Evolutionary conservation across 2,888 invertebrate genomes (phyloP), one percentile per base, ranked within the genome.

Genomic region (Lepidocyrtinus sp.): DNA sequence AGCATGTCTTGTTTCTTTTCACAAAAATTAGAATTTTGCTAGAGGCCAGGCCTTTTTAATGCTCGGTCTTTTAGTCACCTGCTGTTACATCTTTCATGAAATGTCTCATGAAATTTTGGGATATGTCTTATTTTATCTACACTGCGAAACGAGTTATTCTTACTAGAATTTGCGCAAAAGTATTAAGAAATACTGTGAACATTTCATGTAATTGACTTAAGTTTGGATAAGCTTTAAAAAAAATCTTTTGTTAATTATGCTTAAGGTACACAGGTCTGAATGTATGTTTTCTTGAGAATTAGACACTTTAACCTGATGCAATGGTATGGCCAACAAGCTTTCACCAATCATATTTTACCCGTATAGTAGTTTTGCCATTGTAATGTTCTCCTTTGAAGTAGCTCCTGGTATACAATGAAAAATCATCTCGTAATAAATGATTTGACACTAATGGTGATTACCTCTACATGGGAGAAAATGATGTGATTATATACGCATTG

Each of bases 401-500:
- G 55, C 55, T 55, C 55, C 55, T 17, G 55, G 55, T 55, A 2
- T 17, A 55, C 55, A 55, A 55, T 55, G 55, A 7, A 7, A 55
- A n/a, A 7, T 55, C 55, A 55, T 55, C 55, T n/a, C 5, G 55
- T 55, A 55, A 55, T 55, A 55, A 55, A 55, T 68, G 67, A 64
- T 65, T 46, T 63, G 17, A 25, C 19, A 62, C 24, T 50, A 17
- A 50, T 73, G 55, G n/a, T 22, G 7, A 70, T 25, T 24, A 69
- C 69, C 55, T 55, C 55, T 15, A 55, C 21, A 69, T 62, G 67
- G 46, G 71, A 71, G 77, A 77, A 78, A 78, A 68, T 78, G 78
- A 62, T 67, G 62, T 63, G 45, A 61, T 78, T 72, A 78, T 55
- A 55, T 55, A 55, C 55, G 55, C 55, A 78, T 68, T 50, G 68